Conservation (phyloP, 2,113 vertebrate genomes). For the Illadopsis cleaveri region DNA sequence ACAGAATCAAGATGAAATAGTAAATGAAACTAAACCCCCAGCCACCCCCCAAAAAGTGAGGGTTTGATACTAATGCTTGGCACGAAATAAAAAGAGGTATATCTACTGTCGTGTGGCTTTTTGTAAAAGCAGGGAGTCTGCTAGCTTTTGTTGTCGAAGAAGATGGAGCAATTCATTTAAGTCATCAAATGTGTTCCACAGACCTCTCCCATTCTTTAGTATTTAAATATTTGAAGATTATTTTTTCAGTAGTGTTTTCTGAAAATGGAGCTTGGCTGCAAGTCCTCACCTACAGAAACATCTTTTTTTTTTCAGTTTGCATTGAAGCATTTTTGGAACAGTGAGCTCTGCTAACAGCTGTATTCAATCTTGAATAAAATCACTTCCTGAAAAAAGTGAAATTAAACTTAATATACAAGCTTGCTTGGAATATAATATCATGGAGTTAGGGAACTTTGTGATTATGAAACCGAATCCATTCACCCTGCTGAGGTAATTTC, state of each 20-base stretch:
- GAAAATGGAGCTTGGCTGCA: constrained; percentile 4
- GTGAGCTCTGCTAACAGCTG: constrained; percentile 72
- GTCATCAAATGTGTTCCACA: neutral
- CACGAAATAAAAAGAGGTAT: neutral
- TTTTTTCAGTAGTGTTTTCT: constrained; percentile 42
- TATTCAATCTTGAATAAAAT: constrained; percentile 76
- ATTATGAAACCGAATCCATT: constrained; percentile 71
- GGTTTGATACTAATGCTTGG: constrained; percentile 6
- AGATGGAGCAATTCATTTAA: neutral
- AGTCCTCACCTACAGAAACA: constrained; percentile 63
- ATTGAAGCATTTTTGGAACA: constrained; percentile 66
- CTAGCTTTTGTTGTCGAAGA: neutral
- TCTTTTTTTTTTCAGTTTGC: constrained; percentile 54
- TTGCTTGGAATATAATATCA: constrained; percentile 66
- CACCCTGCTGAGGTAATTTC: constrained; percentile 72
- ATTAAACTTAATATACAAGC: constrained; percentile 71
- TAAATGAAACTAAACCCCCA: neutral
- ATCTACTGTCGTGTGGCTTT: neutral
- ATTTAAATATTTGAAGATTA: neutral
- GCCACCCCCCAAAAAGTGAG: neutral
- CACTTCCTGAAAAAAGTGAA: constrained; percentile 76
- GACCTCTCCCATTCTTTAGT: neutral
- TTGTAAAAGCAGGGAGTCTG: neutral
- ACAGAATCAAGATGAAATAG: constrained; percentile 47
- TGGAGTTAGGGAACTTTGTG: constrained; percentile 59